phyloP scores from a whole-genome alignment of 2,113 vertebrate species.

The Brachionichthys hirsutus region DNA sequence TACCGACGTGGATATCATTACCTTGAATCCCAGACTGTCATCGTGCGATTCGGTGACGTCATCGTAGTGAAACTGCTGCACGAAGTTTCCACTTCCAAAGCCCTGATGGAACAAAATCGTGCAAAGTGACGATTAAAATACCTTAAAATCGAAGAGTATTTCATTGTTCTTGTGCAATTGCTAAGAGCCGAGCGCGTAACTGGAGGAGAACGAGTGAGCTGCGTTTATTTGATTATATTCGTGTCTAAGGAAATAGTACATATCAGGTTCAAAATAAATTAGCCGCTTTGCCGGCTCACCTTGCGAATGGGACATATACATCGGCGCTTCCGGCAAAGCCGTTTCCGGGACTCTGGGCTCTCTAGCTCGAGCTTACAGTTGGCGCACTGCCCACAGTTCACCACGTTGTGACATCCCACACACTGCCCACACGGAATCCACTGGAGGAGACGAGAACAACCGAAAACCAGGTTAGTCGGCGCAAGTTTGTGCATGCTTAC shows the following conservation, averaged over 20 bases:
- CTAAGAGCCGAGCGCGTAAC: too few relatives aligned
- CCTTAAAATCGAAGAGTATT: too few relatives aligned
- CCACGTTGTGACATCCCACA: slow-evolving; percentile 79
- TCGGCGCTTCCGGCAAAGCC: slow-evolving; percentile 74
- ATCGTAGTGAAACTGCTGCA: slow-evolving; percentile 17
- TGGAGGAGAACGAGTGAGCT: too few relatives aligned
- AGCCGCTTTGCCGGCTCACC: slow-evolving; percentile 41
- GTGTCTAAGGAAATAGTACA: too few relatives aligned
- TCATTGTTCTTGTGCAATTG: too few relatives aligned
- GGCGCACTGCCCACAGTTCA: slow-evolving; percentile 83
- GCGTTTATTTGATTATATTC: too few relatives aligned
- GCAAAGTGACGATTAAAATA: background rate
- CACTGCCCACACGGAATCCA: slow-evolving; percentile 85
- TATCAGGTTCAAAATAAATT: background rate
- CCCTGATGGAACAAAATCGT: slow-evolving; percentile 7
- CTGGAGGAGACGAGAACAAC: slow-evolving; percentile 55
- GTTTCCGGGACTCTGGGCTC: slow-evolving; percentile 62
- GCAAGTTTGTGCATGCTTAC: too few relatives aligned
- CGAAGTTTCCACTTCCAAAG: slow-evolving; percentile 21
- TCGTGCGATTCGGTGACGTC: slow-evolving; percentile 48
- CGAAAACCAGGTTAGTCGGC: background rate
- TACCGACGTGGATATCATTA: background rate
- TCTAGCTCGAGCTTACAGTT: slow-evolving; percentile 76
- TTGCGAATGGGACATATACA: slow-evolving; percentile 78
- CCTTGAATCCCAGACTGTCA: slow-evolving; percentile 54